Base-by-base conservation (phyloP, 2,797 vertebrate genomes). In the Lagocephalus sceleratus region DNA sequence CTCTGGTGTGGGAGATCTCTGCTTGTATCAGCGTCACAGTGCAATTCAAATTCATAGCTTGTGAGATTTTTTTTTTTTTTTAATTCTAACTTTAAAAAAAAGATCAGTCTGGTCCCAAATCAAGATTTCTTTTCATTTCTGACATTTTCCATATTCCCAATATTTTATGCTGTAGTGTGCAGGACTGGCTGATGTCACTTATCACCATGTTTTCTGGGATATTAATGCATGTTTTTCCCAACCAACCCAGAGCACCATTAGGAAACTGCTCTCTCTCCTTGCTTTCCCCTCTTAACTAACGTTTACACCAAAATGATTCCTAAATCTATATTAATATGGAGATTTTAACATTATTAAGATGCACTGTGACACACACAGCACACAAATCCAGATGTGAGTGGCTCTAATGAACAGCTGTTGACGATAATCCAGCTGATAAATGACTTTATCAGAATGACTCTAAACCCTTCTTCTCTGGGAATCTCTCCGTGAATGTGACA, bases 361-460 rank as follows among this genome's bases (percentile, higher is more conserved):
- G 38, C 73, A 76, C 74, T 83, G 76, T 84, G 85, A 84, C 80
- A 77, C 70, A 80, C 86, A 84, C 84, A 71, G 63, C 63, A 63
- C 8, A 66, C 81, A 85, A 85, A 86, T 85, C 76, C 82, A 87
- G 74, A 86, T 84, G 79, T 79, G 75, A 79, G 50, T 68, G 79
- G 62, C 75, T 83, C 53, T 85, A 88, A 85, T 85, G 76, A 82
- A 76, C 81, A 83, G 76, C 75, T 82, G 78, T 65, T 85, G 75
- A 75, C 50, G 52, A 85, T 84, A 87, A 89, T 87, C 85, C 81
- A 76, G 50, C 56, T 68, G 75, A 87, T 85, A 82, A 83, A 78
- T 80, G 72, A 80, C 76, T 84, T 73, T 81, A 79, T 35, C 32
- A 14, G 83, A 71, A 64, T 22, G 69, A 72, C 72, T 61, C 83